phyloP scores from a whole-genome alignment of 2,797 vertebrate genomes.

The Avahi laniger region DNA sequence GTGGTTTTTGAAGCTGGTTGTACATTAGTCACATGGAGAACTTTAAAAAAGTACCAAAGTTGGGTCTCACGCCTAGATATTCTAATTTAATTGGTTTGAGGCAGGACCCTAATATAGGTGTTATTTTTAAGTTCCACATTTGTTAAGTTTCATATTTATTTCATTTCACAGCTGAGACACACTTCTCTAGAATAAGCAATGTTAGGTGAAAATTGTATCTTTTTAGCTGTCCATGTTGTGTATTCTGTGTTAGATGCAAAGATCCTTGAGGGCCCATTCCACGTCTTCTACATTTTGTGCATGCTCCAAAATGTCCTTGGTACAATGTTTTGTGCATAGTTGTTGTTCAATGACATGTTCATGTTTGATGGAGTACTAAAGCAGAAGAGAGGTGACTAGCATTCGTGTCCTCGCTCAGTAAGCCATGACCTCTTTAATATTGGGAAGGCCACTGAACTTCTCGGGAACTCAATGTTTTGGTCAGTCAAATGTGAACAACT shows the following conservation, averaged over 20 bases:
- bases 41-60: neutral
- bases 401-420: neutral
- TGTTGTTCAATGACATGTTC: neutral
- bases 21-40: neutral
- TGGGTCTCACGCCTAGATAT: neutral
- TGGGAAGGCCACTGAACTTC: neutral
- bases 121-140: neutral
- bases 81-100: neutral
- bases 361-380: neutral
- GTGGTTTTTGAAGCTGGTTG: neutral
- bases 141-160: neutral
- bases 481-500: neutral
- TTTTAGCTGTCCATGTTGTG: neutral
- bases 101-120: neutral
- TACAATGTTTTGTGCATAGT: neutral
- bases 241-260: neutral
- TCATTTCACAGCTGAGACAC: neutral
- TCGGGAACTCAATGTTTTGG: neutral
- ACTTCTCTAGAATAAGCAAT: constrained; percentile 1
- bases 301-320: neutral
- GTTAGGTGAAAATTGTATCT: neutral
- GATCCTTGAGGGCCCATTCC: neutral
- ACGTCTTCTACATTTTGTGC: neutral
- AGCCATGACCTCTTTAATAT: neutral
- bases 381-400: neutral